Base-by-base conservation (phyloP, 2,797 vertebrate species). In the Botia kubotai region DNA sequence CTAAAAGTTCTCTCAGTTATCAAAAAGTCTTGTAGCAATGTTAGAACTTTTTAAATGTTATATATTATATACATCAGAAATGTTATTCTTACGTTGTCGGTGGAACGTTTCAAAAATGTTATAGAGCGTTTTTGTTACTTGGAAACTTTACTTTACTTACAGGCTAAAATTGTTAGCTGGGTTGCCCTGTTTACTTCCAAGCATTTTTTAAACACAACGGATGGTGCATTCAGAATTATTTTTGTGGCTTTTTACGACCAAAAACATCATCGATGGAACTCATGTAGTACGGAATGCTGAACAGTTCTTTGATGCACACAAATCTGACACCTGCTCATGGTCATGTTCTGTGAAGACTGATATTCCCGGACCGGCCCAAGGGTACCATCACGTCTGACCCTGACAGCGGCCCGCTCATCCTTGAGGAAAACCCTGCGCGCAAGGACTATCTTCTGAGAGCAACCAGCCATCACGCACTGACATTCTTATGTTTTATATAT, bases 271-370 rank as follows among this genome's bases (percentile, higher is more conserved):
- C 12, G 2, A 29, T 10, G 16, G 58, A 62, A 23, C 12, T 62
- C 5, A 52, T 14, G 13, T 16, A 4, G 23, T 33, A 33, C 7
- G 0, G 7, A 33, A 65, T 26, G 29, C 29, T 17, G 62, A 65
- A 36, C 62, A 65, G 17, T 16, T 26, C 72, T 33, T 33, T 39
- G 17, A 65, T 19, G 16, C 53, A 55, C 33, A 46, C 57, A 62
- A 58, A 72, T 55, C 36, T 80, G 53, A 80, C 57, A 60, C 52
- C 63, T 77, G 76, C 70, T 82, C 79, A 82, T 75, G 65, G 66
- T 5, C 83, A 4, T 72, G 16, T 46, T 79, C 50, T 50, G 65
- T 77, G 84, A 77, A 86, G 92, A 86, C 92, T 81, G 86, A 86
- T 77, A 74, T 0, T 6, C 57, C 66, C 26, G 52, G 43, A 72